These are phyloP conservation scores for Drosophila peninsularis DNA, from an alignment of 2,888 invertebrate species.

Conservation along the genomic window DNA sequence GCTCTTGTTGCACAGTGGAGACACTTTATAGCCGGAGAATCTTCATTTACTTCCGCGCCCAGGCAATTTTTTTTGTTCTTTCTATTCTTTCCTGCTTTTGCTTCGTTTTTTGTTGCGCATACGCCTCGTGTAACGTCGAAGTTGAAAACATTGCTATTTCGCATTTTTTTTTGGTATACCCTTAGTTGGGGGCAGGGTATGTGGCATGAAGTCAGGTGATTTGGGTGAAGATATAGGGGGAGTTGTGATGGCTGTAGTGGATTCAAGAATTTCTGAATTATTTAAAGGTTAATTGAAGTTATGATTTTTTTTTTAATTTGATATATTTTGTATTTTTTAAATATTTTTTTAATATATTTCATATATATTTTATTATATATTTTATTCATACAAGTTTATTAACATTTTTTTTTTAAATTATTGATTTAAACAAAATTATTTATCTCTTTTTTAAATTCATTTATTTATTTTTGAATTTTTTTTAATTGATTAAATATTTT, in stretches of 20 bases:
- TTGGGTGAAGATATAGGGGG: too few relatives aligned
- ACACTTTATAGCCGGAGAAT: slow-evolving; percentile 75
- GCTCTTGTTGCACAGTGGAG: slow-evolving; percentile 40
- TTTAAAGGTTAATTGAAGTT: too few relatives aligned
- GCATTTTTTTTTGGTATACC: slow-evolving; percentile 6
- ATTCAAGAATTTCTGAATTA: too few relatives aligned
- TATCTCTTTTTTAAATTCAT: too few relatives aligned
- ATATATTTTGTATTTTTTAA: too few relatives aligned
- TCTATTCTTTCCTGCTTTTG: slow-evolving; percentile 5
- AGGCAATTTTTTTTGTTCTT: slow-evolving; percentile 42
- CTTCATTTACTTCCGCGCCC: slow-evolving; percentile 77
- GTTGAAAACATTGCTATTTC: background rate
- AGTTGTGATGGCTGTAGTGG: too few relatives aligned
- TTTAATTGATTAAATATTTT: too few relatives aligned
- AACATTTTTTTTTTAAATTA: background rate
- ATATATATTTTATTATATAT: background rate
- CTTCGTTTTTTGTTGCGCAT: slow-evolving; percentile 37
- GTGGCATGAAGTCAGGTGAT: background rate
- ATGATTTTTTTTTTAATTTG: too few relatives aligned
- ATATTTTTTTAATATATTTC: too few relatives aligned
- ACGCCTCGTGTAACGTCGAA: slow-evolving; percentile 36
- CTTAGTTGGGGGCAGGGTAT: background rate
- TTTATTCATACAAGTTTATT: too few relatives aligned
- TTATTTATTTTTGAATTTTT: too few relatives aligned
- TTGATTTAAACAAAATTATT: too few relatives aligned